These are phyloP conservation scores for Lordiphosa mommai DNA, from an alignment of 1,140 invertebrate genomes.

Conservation along the genomic window DNA sequence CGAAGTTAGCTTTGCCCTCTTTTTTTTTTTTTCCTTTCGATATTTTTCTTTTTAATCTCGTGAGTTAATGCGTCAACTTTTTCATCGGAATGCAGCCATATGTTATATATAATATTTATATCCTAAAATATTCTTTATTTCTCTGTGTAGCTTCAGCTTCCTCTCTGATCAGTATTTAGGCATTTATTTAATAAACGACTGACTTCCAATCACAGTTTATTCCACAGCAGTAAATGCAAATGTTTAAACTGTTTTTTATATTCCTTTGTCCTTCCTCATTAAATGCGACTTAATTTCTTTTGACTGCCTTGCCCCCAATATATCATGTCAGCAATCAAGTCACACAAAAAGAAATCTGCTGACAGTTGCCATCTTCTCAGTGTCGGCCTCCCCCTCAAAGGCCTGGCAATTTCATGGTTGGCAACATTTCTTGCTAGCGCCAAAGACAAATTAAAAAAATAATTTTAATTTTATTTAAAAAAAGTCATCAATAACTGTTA, in stretches of 20 bases:
- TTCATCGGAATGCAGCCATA: no score
- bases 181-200: no score
- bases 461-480: no score
- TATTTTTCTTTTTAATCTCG: no score
- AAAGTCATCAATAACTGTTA: no score
- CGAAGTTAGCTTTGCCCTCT: no score
- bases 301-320: slow-evolving; percentile 32
- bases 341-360: slow-evolving; percentile 56
- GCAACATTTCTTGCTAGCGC: slow-evolving; percentile 51
- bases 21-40: no score
- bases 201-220: not conserved
- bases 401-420: slow-evolving; percentile 65
- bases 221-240: slow-evolving; percentile 6
- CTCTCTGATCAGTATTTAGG: no score
- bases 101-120: no score
- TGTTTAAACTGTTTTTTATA: slow-evolving; percentile 3
- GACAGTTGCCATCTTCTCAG: slow-evolving; percentile 56
- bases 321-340: slow-evolving; percentile 66
- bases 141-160: no score
- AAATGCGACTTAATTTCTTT: slow-evolving; percentile 62
- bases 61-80: no score
- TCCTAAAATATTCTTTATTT: no score
- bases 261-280: slow-evolving; percentile 41
- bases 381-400: not conserved
- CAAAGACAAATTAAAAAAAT: slow-evolving; percentile 66